These are phyloP conservation scores for Macrotrachela quadricornifera DNA, from an alignment of 1,140 invertebrate species.

Conservation along the genomic window DNA sequence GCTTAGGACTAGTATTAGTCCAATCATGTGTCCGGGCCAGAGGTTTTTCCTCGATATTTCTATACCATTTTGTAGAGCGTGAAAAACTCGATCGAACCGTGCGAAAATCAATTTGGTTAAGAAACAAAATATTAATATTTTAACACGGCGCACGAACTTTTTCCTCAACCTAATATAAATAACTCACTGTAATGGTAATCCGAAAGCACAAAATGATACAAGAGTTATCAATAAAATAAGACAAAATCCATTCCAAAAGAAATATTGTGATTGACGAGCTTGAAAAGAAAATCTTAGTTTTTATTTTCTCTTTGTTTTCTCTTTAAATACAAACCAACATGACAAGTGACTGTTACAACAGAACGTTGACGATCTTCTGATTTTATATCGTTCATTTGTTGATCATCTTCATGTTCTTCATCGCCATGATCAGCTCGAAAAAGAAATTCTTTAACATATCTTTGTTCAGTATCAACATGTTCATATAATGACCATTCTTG, in stretches of 20 bases:
- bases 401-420: too few relatives aligned
- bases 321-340: not conserved
- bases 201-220: not conserved
- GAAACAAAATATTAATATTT: too few relatives aligned
- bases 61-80: too few relatives aligned
- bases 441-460: not conserved
- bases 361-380: not conserved
- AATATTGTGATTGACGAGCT: constrained; percentile 1
- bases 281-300: not conserved
- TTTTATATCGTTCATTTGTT: too few relatives aligned
- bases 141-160: too few relatives aligned
- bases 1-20: too few relatives aligned
- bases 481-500: constrained; percentile 7
- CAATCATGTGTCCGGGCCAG: too few relatives aligned
- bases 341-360: not conserved
- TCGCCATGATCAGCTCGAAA: too few relatives aligned
- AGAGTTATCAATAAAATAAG: constrained; percentile 2
- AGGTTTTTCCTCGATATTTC: too few relatives aligned
- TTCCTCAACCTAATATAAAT: too few relatives aligned
- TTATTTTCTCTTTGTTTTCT: not conserved
- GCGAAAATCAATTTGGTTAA: too few relatives aligned
- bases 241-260: constrained; percentile 5
- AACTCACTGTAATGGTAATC: constrained; percentile 8
- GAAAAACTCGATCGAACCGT: too few relatives aligned
- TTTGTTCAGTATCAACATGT: not conserved